Base-by-base conservation (phyloP, 2,113 vertebrate genomes). In the Myocastor coypus region DNA sequence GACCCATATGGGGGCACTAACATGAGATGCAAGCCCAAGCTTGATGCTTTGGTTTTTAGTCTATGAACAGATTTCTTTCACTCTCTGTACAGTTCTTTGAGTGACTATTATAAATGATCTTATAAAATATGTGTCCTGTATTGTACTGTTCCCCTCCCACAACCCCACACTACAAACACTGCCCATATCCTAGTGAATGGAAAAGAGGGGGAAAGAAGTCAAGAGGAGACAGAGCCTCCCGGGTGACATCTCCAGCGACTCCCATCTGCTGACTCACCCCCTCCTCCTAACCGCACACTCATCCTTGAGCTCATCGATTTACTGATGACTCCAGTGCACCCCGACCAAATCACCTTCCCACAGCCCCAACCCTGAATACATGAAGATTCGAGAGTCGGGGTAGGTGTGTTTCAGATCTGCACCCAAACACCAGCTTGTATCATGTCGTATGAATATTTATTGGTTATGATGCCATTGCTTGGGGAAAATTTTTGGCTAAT, bases 391-490 rank as follows among this genome's bases (percentile, higher is more conserved):
- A 0, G 40, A 42, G 3, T 46, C 24, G 37, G 11, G 0, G 2
- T 37, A 20, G n/a, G 11, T 24, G 13, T 6, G 7, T 46, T 46
- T 77, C 73, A 30, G 26, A 46, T 46, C 73, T 77, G 30, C 40
- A 30, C 26, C 40, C 7, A 3, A 77, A 16, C 5, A 77, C 24
- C 59, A 66, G n/a, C n/a, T n/a, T n/a, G n/a, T n/a, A n/a, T n/a
- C n/a, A n/a, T n/a, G n/a, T n/a, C n/a, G n/a, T n/a, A n/a, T n/a
- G n/a, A n/a, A 37, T 86, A 86, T 94, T 96, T 85, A 91, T 42
- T 85, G n/a, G 77, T 92, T 88, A 87, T 84, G 92, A 89, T 68
- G 37, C 20, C 77, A 52, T 66, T 94, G 37, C 59, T 37, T 93
- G 68, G 22, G 24, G 92, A 83, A 71, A 1, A 3, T 50, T 55